Evolutionary conservation across 2,113 vertebrate species (phyloP), one percentile per base, ranked within the genome.

Genomic region (Podocnemis expansa): DNA sequence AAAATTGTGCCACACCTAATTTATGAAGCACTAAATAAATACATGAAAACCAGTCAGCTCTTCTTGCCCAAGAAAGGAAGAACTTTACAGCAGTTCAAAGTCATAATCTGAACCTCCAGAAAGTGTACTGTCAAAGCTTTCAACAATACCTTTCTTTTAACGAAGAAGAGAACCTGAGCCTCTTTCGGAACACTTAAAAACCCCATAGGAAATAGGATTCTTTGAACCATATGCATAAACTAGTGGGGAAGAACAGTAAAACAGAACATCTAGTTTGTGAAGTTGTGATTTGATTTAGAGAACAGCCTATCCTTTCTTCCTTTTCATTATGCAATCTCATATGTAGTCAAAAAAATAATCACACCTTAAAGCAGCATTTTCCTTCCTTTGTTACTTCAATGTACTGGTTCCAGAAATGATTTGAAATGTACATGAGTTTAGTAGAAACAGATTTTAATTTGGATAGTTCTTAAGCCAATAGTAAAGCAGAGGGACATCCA

Each of bases 341-440:
- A n/a, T 89, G 80, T 87, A 88, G 38, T 82, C 73, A 84, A 78
- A 80, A 90, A 85, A 79, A 78, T 85, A 56, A 90, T 92, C 47
- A 80, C 27, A 78, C 29, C 81, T 87, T 60, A 52, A 87, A 90
- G 52, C 6, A 92, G 79, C 79, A 91, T 85, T 83, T 80, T 85
- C 85, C 82, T 16, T 7, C 41, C 38, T 76, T 87, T 82, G 54
- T 55, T 24, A 25, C 22, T 88, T 85, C 6, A 79, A 70, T 25
- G 27, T 38, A 70, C 19, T 34, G 38, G 6, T 92, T 51, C 86
- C 1, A 52, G 88, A 91, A 84, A 75, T 19, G 7, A 2, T 89
- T 3, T 41, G 24, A 21, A 82, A 49, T 22, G 9, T 22, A 51
- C 73, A 70, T 17, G 1, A 52, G 25, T 24, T 82, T 78, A 90